A percentile compares a stretch with the other conserved stretches of the same genome.
Conservation (phyloP, 2,888 invertebrate species). For the Aporophyla lueneburgensis region DNA sequence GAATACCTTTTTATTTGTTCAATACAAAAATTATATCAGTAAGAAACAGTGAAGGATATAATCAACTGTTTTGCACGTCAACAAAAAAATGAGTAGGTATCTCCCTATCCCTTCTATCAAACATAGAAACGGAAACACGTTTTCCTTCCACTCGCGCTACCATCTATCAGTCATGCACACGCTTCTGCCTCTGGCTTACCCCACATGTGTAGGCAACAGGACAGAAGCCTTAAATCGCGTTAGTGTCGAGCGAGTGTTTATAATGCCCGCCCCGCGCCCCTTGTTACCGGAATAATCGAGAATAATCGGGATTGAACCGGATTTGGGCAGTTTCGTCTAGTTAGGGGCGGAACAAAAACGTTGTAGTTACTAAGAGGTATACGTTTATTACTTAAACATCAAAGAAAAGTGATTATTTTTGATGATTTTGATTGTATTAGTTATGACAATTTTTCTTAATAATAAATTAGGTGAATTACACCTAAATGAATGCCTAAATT, state of each 20-base stretch:
- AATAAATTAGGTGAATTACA: no score
- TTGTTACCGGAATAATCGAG: constrained; percentile 76
- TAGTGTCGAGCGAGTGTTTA: constrained; percentile 86
- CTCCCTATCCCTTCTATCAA: neutral
- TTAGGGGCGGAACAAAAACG: constrained; percentile 49
- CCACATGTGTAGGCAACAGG: constrained; percentile 69
- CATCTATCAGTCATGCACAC: neutral
- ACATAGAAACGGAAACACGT: neutral
- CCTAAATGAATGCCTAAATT: no score
- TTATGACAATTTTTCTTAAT: no score
- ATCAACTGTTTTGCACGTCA: neutral
- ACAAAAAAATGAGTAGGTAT: no score
- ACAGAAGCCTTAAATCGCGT: constrained; percentile 84
- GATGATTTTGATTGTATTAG: no score
- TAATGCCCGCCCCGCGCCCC: constrained; percentile 74
- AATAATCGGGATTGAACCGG: constrained; percentile 72
- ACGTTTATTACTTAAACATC: neutral
- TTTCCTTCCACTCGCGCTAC: neutral
- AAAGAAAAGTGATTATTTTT: no score
- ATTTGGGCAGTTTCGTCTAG: constrained; percentile 60
- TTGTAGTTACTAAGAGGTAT: constrained; percentile 34
- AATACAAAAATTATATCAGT: neutral
- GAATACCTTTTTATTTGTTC: neutral
- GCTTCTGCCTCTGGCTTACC: constrained; percentile 36
- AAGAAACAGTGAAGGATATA: neutral